Evolutionary conservation across 2,797 vertebrate species (phyloP).

Genomic region (Anas bernieri): DNA sequence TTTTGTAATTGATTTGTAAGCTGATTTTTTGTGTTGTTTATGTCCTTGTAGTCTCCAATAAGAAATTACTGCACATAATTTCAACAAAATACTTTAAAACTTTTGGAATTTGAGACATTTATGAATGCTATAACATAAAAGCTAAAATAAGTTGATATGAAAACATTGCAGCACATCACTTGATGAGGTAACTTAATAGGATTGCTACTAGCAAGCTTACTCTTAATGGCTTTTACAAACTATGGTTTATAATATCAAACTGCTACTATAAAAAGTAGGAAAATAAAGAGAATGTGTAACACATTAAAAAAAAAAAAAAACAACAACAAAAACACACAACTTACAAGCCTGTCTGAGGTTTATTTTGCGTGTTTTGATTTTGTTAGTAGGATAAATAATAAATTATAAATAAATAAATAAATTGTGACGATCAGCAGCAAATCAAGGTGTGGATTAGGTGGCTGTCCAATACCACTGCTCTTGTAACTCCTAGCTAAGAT

Average conservation of each 20-base stretch:
- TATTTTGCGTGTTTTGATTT: constrained; percentile 30
- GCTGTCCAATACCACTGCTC: rapidly evolving
- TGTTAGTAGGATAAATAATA: not conserved
- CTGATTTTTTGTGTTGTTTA: not conserved
- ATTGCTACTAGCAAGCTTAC: constrained; percentile 15
- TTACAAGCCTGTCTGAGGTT: not conserved
- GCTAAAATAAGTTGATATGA: constrained; percentile 1
- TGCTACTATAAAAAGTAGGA: constrained; percentile 33
- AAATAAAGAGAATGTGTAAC: constrained; percentile 17
- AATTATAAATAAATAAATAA: too few relatives aligned
- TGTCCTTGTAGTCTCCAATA: not conserved
- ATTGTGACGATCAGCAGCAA: not conserved
- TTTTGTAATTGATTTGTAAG: not conserved
- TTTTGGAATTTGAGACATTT: not conserved
- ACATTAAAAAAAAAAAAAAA: not conserved
- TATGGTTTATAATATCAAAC: constrained; percentile 24
- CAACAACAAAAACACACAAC: too few relatives aligned
- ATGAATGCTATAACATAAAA: not conserved
- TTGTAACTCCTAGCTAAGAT: rapidly evolving
- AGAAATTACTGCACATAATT: not conserved
- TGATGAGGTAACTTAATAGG: constrained; percentile 55
- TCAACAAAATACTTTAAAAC: not conserved
- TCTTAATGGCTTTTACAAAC: constrained; percentile 34
- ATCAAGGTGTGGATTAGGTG: rapidly evolving
- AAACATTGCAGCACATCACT: constrained; percentile 3